Conservation (phyloP, 2,888 invertebrate species). For the Apamea epomidion region DNA sequence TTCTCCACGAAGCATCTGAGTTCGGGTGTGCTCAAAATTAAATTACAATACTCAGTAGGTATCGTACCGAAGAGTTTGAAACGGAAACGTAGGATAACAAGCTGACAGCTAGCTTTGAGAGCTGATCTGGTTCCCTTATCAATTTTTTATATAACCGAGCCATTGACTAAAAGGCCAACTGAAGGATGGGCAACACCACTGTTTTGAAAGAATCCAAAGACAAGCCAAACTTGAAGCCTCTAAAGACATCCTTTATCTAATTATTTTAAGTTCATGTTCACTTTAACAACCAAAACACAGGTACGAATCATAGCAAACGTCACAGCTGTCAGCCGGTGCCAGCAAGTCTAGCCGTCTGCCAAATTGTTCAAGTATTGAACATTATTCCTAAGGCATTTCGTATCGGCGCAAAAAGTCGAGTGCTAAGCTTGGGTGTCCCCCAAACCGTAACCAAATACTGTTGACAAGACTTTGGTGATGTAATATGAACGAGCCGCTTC, state of each 20-base stretch:
- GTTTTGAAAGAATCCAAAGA: neutral
- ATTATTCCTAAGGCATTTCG: constrained; percentile 25
- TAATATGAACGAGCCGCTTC: constrained; percentile 2
- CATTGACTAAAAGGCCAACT: neutral
- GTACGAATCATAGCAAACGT: constrained; percentile 28
- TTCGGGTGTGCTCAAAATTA: neutral
- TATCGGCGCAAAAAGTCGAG: constrained; percentile 35
- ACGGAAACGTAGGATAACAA: neutral
- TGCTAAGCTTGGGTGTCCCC: constrained; percentile 28
- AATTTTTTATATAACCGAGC: neutral
- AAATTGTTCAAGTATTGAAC: constrained; percentile 50
- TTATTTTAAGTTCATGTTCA: neutral
- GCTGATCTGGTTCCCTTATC: no score
- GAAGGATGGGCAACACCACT: neutral
- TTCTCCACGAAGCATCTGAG: neutral
- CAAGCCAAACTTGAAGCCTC: neutral
- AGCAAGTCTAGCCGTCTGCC: constrained; percentile 53
- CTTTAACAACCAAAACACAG: constrained; percentile 19
- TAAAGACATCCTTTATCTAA: neutral
- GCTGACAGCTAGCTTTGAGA: neutral
- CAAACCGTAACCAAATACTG: constrained; percentile 44
- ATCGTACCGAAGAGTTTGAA: neutral
- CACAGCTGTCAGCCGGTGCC: constrained; percentile 39
- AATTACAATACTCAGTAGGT: neutral
- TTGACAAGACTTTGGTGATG: constrained; percentile 26